Percentiles rank a stretch among this genome's conserved stretches.
Conservation (phyloP, 2,888 invertebrate species). For the Junonia oenone region DNA sequence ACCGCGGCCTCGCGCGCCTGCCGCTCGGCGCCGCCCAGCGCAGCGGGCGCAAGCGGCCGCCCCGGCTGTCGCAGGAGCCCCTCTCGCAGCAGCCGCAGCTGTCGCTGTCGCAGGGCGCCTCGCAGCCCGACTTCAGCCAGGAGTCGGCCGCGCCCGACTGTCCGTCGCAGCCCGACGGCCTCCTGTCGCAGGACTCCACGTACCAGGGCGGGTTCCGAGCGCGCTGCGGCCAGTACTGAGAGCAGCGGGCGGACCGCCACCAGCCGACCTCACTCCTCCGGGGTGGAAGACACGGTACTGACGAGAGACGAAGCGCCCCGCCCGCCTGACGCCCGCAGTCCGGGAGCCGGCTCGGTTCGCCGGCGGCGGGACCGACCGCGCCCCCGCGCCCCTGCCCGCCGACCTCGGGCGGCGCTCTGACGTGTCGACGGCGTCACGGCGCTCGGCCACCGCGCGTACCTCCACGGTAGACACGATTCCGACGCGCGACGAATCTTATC, state of each 20-base stretch:
- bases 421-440: constrained; percentile 42
- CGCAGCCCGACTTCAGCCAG: constrained; percentile 87
- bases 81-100: constrained; percentile 86
- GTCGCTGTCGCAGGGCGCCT: constrained; percentile 86
- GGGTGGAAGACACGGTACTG: constrained; percentile 44
- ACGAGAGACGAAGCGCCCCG: constrained; percentile 41
- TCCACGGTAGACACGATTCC: constrained; percentile 34
- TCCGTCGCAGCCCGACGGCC: constrained; percentile 96
- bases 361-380: constrained; percentile 45
- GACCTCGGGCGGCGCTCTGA: constrained; percentile 41
- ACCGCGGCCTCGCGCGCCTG: too few relatives aligned
- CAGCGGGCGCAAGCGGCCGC: constrained; percentile 54
- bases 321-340: constrained; percentile 14
- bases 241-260: constrained; percentile 91
- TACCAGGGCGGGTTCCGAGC: constrained; percentile 87
- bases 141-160: constrained; percentile 92
- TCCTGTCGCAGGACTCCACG: constrained; percentile 94
- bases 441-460: constrained; percentile 10
- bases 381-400: constrained; percentile 32
- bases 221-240: constrained; percentile 87
- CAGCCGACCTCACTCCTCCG: constrained; percentile 69
- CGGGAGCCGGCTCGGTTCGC: constrained; percentile 28
- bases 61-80: constrained; percentile 83
- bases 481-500: constrained; percentile 42
- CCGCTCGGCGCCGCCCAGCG: constrained; percentile 86